A percentile compares a stretch with the other conserved stretches of the same genome.
These are phyloP conservation scores for Flexamia atlantica DNA, from an alignment of 2,888 invertebrate species.

Conservation along the genomic window DNA sequence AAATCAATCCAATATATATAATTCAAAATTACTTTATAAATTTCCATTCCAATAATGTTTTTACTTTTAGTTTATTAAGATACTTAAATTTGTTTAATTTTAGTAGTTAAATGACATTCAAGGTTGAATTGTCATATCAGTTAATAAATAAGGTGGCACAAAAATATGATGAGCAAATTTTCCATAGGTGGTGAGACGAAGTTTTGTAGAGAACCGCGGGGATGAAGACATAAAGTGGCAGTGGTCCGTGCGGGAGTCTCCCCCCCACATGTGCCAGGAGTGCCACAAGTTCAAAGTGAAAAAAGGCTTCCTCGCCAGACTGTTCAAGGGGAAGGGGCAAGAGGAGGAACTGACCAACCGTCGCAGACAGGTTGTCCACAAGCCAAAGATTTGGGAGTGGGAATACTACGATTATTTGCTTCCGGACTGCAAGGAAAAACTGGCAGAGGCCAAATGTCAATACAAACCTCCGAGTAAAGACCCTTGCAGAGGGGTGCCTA, in stretches of 20 bases:
- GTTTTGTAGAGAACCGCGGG: not conserved
- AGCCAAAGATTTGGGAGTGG: conserved; percentile 45
- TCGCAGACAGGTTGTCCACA: not conserved
- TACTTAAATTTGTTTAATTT: no score
- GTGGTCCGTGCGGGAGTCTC: conserved; percentile 31
- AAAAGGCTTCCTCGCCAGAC: not conserved
- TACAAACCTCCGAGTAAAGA: not conserved
- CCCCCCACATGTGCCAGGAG: not conserved
- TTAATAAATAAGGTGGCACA: no score
- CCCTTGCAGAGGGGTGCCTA: not conserved
- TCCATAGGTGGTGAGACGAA: conserved; percentile 6
- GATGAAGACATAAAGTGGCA: conserved; percentile 55
- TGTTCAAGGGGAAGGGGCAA: not conserved
- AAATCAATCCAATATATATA: no score
- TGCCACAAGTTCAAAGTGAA: conserved; percentile 31
- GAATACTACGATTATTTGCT: conserved; percentile 44
- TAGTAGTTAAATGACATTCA: no score
- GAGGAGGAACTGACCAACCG: conserved; percentile 30
- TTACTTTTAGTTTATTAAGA: no score
- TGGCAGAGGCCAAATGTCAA: not conserved
- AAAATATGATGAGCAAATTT: no score
- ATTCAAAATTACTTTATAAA: no score
- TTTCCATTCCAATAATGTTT: no score
- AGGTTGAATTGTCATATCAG: no score
- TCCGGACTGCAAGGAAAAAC: conserved; percentile 10